phyloP scores from a whole-genome alignment of 2,113 vertebrate genomes.

The human region DNA sequence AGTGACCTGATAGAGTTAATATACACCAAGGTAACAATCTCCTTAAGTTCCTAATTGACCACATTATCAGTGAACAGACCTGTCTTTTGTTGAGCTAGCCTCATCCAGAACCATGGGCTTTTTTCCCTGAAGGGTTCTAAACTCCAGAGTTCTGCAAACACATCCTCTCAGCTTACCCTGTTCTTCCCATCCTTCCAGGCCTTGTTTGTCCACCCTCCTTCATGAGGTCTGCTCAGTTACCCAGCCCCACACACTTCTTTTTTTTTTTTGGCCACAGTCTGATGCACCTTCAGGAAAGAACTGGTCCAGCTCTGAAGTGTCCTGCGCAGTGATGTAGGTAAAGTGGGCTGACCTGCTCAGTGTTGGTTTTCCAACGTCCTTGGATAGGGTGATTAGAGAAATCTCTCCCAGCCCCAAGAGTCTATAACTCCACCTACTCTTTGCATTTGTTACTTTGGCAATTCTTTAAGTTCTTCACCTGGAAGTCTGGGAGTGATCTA shows the following conservation, averaged over 20 bases:
- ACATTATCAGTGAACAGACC: neutral
- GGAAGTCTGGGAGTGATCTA: neutral
- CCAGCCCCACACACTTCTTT: neutral
- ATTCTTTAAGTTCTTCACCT: slow-evolving; percentile 39
- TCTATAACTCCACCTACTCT: neutral
- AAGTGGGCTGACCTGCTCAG: neutral
- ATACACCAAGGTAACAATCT: fast-evolving
- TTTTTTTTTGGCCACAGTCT: neutral
- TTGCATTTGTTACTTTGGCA: neutral
- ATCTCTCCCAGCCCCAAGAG: neutral
- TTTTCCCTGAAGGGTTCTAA: neutral
- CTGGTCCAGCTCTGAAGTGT: neutral
- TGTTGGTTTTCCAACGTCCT: neutral
- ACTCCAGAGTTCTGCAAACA: neutral
- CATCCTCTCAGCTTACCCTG: neutral
- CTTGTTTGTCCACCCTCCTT: neutral
- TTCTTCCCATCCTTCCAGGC: neutral
- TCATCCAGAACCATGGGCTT: neutral
- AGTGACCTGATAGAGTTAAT: neutral
- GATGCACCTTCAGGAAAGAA: neutral
- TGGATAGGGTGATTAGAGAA: neutral
- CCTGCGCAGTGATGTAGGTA: neutral
- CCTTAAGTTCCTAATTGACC: neutral
- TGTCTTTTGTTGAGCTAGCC: neutral
- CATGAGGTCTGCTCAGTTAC: neutral